Evolutionary conservation across 2,113 vertebrate species (phyloP).

Genomic region (Panthera uncia): DNA sequence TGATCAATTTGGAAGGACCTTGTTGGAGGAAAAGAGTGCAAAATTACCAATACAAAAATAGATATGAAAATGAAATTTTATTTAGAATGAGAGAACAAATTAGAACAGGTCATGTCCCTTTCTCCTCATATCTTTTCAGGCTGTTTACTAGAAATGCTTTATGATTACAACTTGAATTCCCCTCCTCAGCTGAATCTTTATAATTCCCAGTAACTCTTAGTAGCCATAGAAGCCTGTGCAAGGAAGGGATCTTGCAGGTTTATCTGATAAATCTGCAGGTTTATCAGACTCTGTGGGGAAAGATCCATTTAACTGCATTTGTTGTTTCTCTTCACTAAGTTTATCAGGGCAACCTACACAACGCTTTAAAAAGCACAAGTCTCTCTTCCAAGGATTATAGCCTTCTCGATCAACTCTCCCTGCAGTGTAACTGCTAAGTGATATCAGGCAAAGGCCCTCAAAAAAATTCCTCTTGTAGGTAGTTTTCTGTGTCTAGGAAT

Average conservation of each 20-base stretch:
- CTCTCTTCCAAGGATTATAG: not conserved
- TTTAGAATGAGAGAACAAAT: not conserved
- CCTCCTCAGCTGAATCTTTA: not conserved
- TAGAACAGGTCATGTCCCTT: not conserved
- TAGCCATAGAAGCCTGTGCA: not conserved
- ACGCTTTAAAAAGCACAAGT: not conserved
- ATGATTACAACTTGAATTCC: not conserved
- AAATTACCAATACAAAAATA: not conserved
- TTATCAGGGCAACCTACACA: not conserved
- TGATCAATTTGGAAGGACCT: not conserved
- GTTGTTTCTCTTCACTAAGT: not conserved
- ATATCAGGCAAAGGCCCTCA: not conserved
- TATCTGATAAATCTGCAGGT: not conserved
- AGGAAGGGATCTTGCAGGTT: not conserved
- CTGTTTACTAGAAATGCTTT: not conserved
- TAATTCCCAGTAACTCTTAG: not conserved
- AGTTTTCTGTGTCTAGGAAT: not conserved
- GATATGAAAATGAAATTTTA: slow-evolving; percentile 23
- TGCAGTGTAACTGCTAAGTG: not conserved
- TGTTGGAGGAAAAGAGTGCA: not conserved
- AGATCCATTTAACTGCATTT: not conserved
- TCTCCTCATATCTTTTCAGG: not conserved
- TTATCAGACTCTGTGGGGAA: not conserved
- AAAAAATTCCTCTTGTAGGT: not conserved
- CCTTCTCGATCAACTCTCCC: not conserved